Evolutionary conservation across 2,888 invertebrate species (phyloP), one percentile per base, ranked within the genome.

Genomic region (Oxystoma pomonae): DNA sequence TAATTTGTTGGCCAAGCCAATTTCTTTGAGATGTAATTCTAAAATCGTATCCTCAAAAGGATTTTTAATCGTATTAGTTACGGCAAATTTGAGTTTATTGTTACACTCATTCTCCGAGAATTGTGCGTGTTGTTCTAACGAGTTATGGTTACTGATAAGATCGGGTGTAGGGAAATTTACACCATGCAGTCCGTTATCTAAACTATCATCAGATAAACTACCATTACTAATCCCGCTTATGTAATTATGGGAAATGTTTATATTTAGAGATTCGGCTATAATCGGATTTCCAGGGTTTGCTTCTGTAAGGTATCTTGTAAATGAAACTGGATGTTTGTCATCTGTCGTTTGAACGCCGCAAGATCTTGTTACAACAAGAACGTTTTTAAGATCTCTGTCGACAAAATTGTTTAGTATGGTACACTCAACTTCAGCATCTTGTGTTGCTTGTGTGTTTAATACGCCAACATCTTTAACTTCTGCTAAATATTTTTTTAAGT

Each of bases 201-300:
- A 73, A 71, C 81, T 83, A 68, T 86, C 84, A 67, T 83, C 85
- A 17, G 85, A 85, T 77, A 81, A 77, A 55, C 72, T 77, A 35
- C 75, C 74, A 17, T 80, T 75, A 69, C 82, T 83, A 50, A 81
- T 78, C 65, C 82, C 72, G 51, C 74, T 75, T 20, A 80, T 73
- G 74, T 83, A 85, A 58, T 82, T 79, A 67, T 85, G 85, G 1
- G 85, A 83, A 68, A 86, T 85, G 70, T 85, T 86, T 61, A 87
- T 86, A 68, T 84, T 86, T 55, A 87, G 83, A 1, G 85, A 78
- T 52, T 84, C 82, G 16, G 83, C 76, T 57, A 78, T 74, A 67
- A 78, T 77, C 0, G 69, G 64, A 59, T 64, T 57, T 2, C 66
- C 59, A 19, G 66, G 65, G 18, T 62, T 58, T 12, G 55, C 55